Evolutionary conservation across 2,797 vertebrate species (phyloP).

Genomic region (Distichodus sexfasciatus): DNA sequence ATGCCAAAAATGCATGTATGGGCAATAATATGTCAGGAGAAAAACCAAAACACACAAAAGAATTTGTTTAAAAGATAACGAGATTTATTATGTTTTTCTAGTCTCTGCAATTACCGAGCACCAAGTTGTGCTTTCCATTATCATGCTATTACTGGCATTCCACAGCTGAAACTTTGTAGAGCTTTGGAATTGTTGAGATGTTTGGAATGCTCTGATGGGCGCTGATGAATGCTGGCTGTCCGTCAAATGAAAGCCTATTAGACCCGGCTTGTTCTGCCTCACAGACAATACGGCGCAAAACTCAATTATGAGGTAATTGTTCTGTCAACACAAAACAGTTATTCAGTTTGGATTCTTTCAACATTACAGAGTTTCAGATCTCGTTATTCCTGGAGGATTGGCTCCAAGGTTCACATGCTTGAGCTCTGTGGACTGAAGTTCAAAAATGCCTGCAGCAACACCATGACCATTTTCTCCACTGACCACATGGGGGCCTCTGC

Average conservation of each 20-base stretch:
- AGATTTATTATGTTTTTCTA: not conserved
- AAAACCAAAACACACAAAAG: not conserved
- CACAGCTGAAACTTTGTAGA: conserved; percentile 31
- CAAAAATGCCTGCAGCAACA: conserved; percentile 8
- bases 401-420: conserved; percentile 24
- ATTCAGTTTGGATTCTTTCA: conserved; percentile 41
- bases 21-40: not conserved
- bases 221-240: conserved; percentile 48
- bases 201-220: conserved; percentile 43
- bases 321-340: conserved; percentile 51
- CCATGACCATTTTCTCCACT: conserved; percentile 7
- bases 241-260: conserved; percentile 49
- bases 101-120: conserved; percentile 24
- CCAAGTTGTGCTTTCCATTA: conserved; percentile 43
- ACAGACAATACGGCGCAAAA: conserved; percentile 45
- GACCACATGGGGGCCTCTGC: conserved; percentile 6
- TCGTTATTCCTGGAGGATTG: conserved; percentile 37
- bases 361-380: conserved; percentile 20
- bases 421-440: not conserved
- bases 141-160: conserved; percentile 38
- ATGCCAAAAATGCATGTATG: too few species aligned
- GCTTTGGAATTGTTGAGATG: conserved; percentile 44
- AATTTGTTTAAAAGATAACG: not conserved
- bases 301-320: conserved; percentile 51
- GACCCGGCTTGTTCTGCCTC: conserved; percentile 32